phyloP scores from a whole-genome alignment of 2,888 invertebrate genomes.

The Yponomeuta cagnagella region DNA sequence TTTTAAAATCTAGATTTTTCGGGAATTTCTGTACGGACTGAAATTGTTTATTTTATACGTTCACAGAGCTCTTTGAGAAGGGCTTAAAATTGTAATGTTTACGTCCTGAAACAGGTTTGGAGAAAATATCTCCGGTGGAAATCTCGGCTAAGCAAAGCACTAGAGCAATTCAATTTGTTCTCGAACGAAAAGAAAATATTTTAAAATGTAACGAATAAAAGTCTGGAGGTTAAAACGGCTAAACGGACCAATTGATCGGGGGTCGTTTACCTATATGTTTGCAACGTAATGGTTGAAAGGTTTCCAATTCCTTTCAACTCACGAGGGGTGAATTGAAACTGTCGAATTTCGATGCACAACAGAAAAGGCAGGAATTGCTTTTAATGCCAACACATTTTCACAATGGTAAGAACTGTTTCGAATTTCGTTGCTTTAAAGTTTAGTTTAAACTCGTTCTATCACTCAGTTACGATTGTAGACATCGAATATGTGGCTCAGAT shows the following conservation, averaged over 20 bases:
- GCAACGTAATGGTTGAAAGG: background rate
- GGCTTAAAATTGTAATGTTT: background rate
- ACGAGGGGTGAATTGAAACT: background rate
- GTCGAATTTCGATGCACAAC: background rate
- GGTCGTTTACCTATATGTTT: conserved; percentile 1
- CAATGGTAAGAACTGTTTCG: background rate
- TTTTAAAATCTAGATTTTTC: background rate
- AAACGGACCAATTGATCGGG: background rate
- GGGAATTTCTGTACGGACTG: background rate
- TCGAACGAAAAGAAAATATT: background rate
- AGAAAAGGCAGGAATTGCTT: background rate
- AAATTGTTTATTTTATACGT: background rate
- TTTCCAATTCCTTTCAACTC: background rate
- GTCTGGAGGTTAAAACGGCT: background rate
- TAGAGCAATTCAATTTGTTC: background rate
- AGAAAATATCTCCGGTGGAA: background rate
- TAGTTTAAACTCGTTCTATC: no score
- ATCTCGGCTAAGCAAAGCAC: background rate
- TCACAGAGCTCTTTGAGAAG: background rate
- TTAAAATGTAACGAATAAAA: background rate
- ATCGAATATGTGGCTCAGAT: no score
- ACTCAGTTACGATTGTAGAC: no score
- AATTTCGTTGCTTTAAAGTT: background rate
- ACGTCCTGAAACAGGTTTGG: background rate
- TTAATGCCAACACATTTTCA: background rate